Conservation (phyloP, 2,113 vertebrate genomes). For the Pristiophorus japonicus region DNA sequence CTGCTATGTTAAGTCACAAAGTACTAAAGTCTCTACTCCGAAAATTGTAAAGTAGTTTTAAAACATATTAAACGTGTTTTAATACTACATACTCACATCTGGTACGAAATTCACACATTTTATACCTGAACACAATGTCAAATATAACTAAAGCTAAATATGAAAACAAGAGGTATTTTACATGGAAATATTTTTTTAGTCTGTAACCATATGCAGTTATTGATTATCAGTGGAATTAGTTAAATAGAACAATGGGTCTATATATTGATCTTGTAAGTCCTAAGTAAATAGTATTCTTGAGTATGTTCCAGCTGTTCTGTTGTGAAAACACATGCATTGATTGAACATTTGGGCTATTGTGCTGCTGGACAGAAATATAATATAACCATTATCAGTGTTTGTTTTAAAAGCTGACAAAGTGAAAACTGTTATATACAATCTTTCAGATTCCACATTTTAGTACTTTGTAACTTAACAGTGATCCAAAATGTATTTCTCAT, state of each 20-base stretch:
- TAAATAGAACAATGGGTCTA: conserved; percentile 23
- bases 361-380: background rate
- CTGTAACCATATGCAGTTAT: conserved; percentile 23
- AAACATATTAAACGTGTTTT: background rate
- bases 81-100: background rate
- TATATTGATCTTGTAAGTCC: conserved; percentile 32
- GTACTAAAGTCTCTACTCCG: background rate
- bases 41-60: background rate
- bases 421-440: background rate
- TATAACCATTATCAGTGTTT: background rate
- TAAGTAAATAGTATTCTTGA: conserved; percentile 25
- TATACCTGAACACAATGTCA: background rate
- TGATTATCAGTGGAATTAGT: conserved; percentile 25
- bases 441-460: background rate
- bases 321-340: conserved; percentile 11
- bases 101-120: background rate
- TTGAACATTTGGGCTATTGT: background rate
- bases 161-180: background rate
- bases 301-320: conserved; percentile 16
- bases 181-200: background rate
- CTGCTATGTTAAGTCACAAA: background rate
- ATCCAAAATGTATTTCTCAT: background rate
- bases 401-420: conserved; percentile 11
- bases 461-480: background rate
- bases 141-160: background rate